Percentiles rank a stretch among this genome's conserved stretches.
These are phyloP conservation scores for Oreochromis aureus DNA, from an alignment of 2,113 vertebrate genomes.

Conservation along the genomic window DNA sequence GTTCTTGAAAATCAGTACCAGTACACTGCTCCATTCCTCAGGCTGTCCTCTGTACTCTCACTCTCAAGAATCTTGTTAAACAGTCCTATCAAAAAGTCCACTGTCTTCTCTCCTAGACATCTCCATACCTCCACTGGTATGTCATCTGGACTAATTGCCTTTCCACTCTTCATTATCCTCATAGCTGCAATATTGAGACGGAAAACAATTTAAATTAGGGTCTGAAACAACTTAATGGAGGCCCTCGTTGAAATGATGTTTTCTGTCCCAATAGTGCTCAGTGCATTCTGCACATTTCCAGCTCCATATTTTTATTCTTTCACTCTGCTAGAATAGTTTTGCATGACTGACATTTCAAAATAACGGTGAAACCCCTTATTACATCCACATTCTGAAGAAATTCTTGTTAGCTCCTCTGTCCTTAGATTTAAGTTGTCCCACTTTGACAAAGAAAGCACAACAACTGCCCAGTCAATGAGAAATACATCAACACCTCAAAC, in stretches of 20 bases:
- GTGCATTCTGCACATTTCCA: neutral
- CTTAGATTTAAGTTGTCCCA: neutral
- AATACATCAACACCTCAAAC: neutral
- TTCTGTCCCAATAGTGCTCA: neutral
- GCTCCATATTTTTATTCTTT: neutral
- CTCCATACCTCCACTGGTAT: neutral
- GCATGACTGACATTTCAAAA: neutral
- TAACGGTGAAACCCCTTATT: neutral
- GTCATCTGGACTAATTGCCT: neutral
- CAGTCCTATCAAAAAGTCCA: neutral
- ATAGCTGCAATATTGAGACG: neutral
- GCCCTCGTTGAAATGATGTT: neutral
- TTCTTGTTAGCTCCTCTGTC: neutral
- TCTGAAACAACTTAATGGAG: neutral
- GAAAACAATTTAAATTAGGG: neutral
- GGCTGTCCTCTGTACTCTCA: neutral
- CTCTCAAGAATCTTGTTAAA: neutral
- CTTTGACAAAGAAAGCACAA: neutral
- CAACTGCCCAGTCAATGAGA: neutral
- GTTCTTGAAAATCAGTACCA: neutral
- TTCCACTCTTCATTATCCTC: neutral
- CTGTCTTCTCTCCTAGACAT: neutral
- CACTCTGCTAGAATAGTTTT: neutral
- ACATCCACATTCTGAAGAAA: neutral
- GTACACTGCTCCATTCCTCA: neutral